A percentile compares a stretch with the other conserved stretches of the same genome.
Evolutionary conservation across 1,140 invertebrate species (phyloP).

Genomic region (Oreohelix idahoensis): DNA sequence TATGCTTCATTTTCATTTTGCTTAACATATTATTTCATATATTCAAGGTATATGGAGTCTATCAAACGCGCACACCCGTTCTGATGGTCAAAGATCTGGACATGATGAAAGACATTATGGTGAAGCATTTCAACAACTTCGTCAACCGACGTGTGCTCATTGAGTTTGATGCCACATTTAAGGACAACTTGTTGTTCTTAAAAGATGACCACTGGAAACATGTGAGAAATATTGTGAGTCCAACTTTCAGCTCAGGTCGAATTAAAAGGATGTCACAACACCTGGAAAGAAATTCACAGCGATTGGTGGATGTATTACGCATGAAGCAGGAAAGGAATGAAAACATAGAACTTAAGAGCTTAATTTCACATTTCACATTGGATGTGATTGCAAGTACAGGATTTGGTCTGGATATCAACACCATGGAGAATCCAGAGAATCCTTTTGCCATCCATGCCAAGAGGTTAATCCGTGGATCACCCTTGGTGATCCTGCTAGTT

Average conservation of each 20-base stretch:
- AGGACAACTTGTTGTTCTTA: conserved; percentile 1
- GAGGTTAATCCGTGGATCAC: conserved; percentile 46
- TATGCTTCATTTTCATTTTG: too few relatives aligned
- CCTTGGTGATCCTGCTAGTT: conserved; percentile 8
- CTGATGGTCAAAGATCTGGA: conserved; percentile 17
- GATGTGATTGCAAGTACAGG: conserved; percentile 77
- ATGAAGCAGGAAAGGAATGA: neutral
- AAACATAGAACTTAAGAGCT: conserved; percentile 51
- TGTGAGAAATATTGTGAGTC: conserved; percentile 75
- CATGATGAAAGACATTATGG: conserved; percentile 18
- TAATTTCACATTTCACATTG: conserved; percentile 72
- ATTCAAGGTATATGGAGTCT: conserved; percentile 8
- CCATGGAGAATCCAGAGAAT: conserved; percentile 72
- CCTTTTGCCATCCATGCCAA: conserved; percentile 58
- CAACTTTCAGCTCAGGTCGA: conserved; percentile 56
- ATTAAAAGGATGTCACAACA: neutral
- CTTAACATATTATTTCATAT: neutral
- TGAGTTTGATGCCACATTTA: conserved; percentile 2
- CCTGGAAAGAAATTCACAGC: neutral
- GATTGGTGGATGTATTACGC: neutral
- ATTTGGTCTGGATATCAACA: conserved; percentile 77
- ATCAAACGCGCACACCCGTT: neutral
- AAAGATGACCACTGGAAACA: conserved; percentile 73
- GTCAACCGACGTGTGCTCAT: neutral
- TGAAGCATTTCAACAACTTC: conserved; percentile 32